A percentile compares a stretch with the other conserved stretches of the same genome.
phyloP scores from a whole-genome alignment of 2,113 vertebrate species.

The Sorex fumeus region DNA sequence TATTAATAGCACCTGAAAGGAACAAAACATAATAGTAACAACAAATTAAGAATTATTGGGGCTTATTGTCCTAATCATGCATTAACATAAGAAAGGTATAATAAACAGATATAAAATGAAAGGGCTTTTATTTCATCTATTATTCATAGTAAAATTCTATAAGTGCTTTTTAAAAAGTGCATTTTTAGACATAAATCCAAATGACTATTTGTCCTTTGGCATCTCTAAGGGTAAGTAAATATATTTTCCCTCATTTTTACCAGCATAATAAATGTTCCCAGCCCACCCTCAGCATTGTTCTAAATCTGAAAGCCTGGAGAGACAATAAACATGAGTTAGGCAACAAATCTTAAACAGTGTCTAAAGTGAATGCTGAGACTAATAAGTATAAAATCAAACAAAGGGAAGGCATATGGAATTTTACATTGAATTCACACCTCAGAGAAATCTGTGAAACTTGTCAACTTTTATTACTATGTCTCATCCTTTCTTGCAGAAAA shows the following conservation, averaged over 20 bases:
- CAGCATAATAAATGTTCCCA: background rate
- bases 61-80: constrained; percentile 2
- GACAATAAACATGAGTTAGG: background rate
- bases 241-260: background rate
- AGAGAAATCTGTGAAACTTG: too few relatives aligned
- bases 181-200: background rate
- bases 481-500: too few relatives aligned
- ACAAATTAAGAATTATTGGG: background rate
- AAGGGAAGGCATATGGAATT: background rate
- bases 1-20: background rate
- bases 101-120: background rate
- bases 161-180: background rate
- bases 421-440: too few relatives aligned
- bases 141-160: background rate
- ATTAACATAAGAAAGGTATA: background rate
- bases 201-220: background rate
- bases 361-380: background rate
- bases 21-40: background rate
- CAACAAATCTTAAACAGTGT: background rate
- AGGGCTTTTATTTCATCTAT: background rate
- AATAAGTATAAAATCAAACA: background rate
- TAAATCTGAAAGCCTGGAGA: background rate
- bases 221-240: background rate
- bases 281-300: background rate
- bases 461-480: too few relatives aligned